A percentile compares a stretch with the other conserved stretches of the same genome.
These are phyloP conservation scores for Rousettus leschenaultii DNA, from an alignment of 2,113 vertebrate species.

Conservation along the genomic window DNA sequence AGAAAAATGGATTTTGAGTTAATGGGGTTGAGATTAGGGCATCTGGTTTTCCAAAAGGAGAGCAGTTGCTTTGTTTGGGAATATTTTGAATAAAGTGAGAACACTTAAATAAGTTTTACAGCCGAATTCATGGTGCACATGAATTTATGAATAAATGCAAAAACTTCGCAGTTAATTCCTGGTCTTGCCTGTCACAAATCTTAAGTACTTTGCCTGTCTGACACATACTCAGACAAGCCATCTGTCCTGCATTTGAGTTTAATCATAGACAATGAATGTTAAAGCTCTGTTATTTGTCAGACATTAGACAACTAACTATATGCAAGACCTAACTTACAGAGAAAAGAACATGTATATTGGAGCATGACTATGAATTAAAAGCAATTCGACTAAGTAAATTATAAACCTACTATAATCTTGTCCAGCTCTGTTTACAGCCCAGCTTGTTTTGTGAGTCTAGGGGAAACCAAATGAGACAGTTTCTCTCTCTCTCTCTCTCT, in stretches of 20 bases:
- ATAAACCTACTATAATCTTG: constrained; percentile 76
- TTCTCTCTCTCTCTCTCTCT: constrained; percentile 76
- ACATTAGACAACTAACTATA: constrained; percentile 57
- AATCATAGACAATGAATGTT: constrained; percentile 69
- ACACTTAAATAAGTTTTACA: constrained; percentile 51
- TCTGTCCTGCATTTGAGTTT: constrained; percentile 76
- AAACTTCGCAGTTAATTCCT: constrained; percentile 69
- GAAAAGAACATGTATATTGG: not conserved
- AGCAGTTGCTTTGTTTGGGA: constrained; percentile 54
- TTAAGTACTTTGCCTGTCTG: constrained; percentile 58
- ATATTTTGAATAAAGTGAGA: constrained; percentile 46
- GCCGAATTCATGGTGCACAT: not conserved
- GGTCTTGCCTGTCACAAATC: constrained; percentile 58
- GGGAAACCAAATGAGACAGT: constrained; percentile 80
- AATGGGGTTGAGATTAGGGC: constrained; percentile 39
- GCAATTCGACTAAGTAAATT: constrained; percentile 69
- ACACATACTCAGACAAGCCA: constrained; percentile 63
- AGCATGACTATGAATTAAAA: constrained; percentile 68
- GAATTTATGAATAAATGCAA: constrained; percentile 53
- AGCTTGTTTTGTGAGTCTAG: constrained; percentile 73
- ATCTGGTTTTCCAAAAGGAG: constrained; percentile 55
- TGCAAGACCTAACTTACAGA: constrained; percentile 61
- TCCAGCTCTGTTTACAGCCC: constrained; percentile 76
- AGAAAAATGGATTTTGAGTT: constrained; percentile 51
- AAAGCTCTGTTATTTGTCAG: constrained; percentile 69